Base-by-base conservation (phyloP, 2,113 vertebrate genomes). In the Peromyscus californicus region DNA sequence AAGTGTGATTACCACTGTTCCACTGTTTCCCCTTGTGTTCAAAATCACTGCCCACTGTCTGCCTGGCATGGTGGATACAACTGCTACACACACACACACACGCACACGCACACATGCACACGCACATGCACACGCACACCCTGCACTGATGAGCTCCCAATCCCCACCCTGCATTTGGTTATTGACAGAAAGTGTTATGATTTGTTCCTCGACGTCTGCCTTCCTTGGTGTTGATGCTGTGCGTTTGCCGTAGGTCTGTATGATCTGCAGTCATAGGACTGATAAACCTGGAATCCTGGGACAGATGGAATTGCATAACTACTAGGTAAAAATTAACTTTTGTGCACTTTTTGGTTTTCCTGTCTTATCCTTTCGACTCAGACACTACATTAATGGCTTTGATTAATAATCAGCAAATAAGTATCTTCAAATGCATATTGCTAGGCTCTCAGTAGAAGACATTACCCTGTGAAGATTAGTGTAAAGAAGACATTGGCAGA, bases 51-150 rank as follows among this genome's bases (percentile, higher is more conserved):
- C 11, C 33, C 2, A 0, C 31, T 0, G 0, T 19, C 48, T 11
- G 19, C 13, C 0, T 0, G 8, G 42, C 33, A 17, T 6, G 0
- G 29, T 45, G 1, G 1, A 12, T 57, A 1, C 24, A 79, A 2
- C 48, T 48, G 75, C 75, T 78, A 1, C 36, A 39, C 26, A 31
- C 42, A 78, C 11, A 54, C 29, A 33, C 3, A 29, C 45, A 78
- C 5, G 7, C 10, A 26, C 5, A 13, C 39, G 45, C 22, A 29
- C 48, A 51, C 3, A 48, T 26, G 29, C 5, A 15, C 4, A 26
- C 5, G 5, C 22, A 76, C 22, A 15, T 29, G 2, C 76, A 78
- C 15, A 19, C 45, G 33, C 1, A 24, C 13, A 3, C 39, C 0
- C 48, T 11, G 4, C 5, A 0, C 12, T 8, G 4, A 1, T 31